Conservation (phyloP, 2,113 vertebrate species). For the Dipodomys stephensi region DNA sequence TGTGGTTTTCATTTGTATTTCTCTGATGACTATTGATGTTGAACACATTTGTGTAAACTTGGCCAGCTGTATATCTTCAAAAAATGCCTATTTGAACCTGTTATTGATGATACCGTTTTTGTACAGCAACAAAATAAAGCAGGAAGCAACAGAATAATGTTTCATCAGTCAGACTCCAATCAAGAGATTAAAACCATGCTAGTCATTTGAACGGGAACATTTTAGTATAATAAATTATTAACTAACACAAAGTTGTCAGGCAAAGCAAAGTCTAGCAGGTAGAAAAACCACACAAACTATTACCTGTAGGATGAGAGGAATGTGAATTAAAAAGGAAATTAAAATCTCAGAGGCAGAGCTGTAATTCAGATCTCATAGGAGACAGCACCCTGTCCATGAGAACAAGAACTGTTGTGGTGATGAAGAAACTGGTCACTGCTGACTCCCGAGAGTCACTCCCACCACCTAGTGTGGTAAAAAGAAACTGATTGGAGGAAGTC, state of each 20-base stretch:
- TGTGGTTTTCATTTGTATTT: conserved; percentile 33
- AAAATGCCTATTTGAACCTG: neutral
- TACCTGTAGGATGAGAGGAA: neutral
- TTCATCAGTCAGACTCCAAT: conserved; percentile 36
- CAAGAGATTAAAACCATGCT: conserved; percentile 29
- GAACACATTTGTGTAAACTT: neutral
- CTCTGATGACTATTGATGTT: conserved; percentile 17
- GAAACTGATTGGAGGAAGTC: neutral
- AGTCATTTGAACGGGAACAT: conserved; percentile 31
- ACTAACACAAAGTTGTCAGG: neutral
- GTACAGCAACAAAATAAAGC: neutral
- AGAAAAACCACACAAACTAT: neutral
- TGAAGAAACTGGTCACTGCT: neutral
- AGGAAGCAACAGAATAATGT: conserved; percentile 37
- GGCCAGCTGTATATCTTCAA: neutral
- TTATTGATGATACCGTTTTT: conserved; percentile 38
- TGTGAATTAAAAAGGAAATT: neutral
- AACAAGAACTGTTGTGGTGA: neutral
- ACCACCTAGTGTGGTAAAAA: neutral
- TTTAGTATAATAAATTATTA: conserved; percentile 28
- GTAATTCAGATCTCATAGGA: neutral
- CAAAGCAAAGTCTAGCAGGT: neutral
- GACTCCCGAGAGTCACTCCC: neutral
- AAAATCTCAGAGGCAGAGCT: neutral
- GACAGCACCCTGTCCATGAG: neutral